These are phyloP conservation scores for Anolis carolinensis DNA, from an alignment of 2,113 vertebrate species.

Conservation along the genomic window DNA sequence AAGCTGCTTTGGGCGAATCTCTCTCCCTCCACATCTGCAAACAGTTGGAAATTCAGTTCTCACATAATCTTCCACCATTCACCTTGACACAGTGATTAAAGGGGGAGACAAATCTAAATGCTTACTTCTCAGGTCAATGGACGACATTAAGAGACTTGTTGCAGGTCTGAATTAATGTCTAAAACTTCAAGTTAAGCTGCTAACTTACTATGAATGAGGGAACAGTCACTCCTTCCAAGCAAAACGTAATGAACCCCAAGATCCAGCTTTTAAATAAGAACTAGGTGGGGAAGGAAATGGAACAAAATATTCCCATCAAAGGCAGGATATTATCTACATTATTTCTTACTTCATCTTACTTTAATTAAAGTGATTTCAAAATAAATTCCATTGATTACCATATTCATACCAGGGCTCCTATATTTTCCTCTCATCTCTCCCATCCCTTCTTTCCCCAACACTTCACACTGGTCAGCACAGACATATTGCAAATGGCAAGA, in stretches of 20 bases:
- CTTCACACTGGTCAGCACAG: neutral
- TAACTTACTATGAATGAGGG: neutral
- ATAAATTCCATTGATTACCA: neutral
- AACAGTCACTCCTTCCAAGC: neutral
- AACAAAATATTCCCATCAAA: neutral
- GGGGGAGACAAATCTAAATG: neutral
- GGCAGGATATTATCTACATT: neutral
- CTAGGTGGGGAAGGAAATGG: neutral
- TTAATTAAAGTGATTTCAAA: neutral
- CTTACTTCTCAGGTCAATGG: neutral
- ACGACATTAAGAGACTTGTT: neutral
- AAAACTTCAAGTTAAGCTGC: neutral
- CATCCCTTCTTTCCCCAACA: neutral
- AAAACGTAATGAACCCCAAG: neutral
- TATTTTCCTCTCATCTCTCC: neutral
- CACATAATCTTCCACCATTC: neutral
- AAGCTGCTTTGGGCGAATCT: conserved; percentile 25
- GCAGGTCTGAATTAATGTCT: neutral
- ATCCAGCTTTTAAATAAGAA: neutral
- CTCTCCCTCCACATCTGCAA: conserved; percentile 6
- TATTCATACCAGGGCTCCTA: neutral
- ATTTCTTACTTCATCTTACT: neutral
- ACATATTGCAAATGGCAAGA: neutral
- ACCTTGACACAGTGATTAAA: conserved; percentile 8
- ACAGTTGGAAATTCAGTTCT: neutral